Evolutionary conservation across 2,888 invertebrate species (phyloP), one percentile per base, ranked within the genome.

Genomic region (Nomada ferruginata): DNA sequence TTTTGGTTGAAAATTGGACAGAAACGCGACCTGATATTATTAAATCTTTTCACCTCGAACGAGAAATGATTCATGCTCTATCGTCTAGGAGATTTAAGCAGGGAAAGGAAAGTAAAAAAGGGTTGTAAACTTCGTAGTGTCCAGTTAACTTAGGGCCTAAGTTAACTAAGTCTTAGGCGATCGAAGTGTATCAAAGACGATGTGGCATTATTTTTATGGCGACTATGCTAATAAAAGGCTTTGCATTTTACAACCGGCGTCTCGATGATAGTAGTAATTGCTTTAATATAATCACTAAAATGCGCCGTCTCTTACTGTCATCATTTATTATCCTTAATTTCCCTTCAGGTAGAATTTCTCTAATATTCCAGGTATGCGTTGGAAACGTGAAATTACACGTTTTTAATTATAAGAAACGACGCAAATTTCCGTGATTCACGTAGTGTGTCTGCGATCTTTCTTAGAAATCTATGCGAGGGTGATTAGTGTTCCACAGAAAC

Each of bases 61-160:
- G 65, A 75, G 75, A 79, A 70, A 79, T 72, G 72, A 68, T 83
- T 50, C 87, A 86, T 87, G 87, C 86, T 86, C 68, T 71, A 76
- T 76, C 82, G 60, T 20, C 66, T 64, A 42, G 65, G 59, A 57
- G 36, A 76, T 75, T 52, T 66, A 86, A 85, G 85, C 85, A 26
- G 13, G 72, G 42, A 42, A 2, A 44, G n/a, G 26, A 7, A n/a
- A 20, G n/a, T n/a, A 47, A 63, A 42, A 23, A 23, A n/a, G n/a
- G 44, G 47, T 50, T 4, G 23, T 63, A 76, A 77, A 74, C 74
- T 66, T 10, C 53, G 55, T 77, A 76, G 36, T 4, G 42, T 60
- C 53, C 69, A 71, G n/a, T 72, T 13, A 82, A 83, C 61, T 76
- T 60, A 77, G 75, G 76, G n/a, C n/a, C n/a, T n/a, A n/a, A n/a